phyloP scores from a whole-genome alignment of 2,888 invertebrate genomes.

The Sinodicranocentrus sp. region DNA sequence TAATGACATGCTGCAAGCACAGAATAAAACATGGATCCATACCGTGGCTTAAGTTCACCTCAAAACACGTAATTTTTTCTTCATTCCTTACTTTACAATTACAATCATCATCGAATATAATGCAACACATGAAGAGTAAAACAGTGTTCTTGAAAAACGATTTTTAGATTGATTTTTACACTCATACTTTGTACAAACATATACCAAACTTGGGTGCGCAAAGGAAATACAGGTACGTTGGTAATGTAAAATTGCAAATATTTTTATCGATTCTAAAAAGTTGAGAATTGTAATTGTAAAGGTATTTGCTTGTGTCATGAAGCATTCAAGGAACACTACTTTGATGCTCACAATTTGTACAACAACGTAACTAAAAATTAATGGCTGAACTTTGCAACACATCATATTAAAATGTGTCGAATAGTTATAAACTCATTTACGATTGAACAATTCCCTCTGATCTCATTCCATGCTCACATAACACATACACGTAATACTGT shows the following conservation, averaged over 20 bases:
- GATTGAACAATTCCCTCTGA: background rate
- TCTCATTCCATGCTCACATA: conserved; percentile 9
- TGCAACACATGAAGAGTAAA: too few species aligned
- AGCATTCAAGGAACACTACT: too few species aligned
- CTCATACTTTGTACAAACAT: too few species aligned
- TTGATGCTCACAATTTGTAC: background rate
- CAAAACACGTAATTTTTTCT: background rate
- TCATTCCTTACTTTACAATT: background rate
- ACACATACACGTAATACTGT: conserved; percentile 47
- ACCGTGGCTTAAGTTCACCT: background rate
- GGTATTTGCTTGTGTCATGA: too few species aligned
- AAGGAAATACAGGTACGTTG: too few species aligned
- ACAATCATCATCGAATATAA: background rate
- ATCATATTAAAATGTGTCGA: background rate
- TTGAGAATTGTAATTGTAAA: background rate
- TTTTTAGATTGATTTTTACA: too few species aligned
- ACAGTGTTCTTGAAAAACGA: too few species aligned
- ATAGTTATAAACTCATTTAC: background rate
- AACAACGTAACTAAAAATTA: background rate
- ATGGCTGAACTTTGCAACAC: background rate
- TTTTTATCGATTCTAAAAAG: too few species aligned
- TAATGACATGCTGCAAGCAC: background rate
- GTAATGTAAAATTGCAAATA: too few species aligned
- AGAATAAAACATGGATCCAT: background rate
- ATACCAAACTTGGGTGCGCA: too few species aligned